Conservation (phyloP, 2,113 vertebrate species). For the Antigone vipio region DNA sequence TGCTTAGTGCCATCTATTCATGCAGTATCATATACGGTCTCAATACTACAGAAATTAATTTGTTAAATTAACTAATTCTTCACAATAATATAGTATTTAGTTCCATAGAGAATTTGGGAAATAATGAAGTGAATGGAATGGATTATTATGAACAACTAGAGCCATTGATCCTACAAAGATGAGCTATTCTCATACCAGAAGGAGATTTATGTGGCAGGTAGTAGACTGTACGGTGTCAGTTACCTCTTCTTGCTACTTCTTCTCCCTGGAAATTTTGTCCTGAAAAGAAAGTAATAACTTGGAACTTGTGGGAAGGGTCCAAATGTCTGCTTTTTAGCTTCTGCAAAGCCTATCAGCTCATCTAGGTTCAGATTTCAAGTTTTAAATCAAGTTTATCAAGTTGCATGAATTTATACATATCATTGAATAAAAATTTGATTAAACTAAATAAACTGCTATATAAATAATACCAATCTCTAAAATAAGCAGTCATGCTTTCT, state of each 20-base stretch:
- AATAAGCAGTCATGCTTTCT: not conserved
- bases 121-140: not conserved
- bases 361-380: not conserved
- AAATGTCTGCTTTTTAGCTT: not conserved
- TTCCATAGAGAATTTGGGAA: not conserved
- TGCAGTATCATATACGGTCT: rapidly evolving
- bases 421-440: not conserved
- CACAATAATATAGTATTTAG: not conserved
- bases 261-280: not conserved
- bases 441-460: not conserved
- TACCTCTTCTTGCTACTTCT: not conserved
- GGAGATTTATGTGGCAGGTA: not conserved
- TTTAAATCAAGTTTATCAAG: not conserved
- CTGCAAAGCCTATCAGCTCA: not conserved
- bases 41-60: not conserved
- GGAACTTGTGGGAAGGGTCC: not conserved
- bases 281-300: not conserved
- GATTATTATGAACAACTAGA: not conserved
- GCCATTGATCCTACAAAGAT: not conserved
- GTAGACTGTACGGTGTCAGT: not conserved
- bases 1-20: not conserved
- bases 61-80: not conserved
- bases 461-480: not conserved
- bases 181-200: not conserved
- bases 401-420: not conserved